Percentiles rank a stretch among this genome's conserved stretches.
These are phyloP conservation scores for Parnassius orleans DNA, from an alignment of 2,888 invertebrate genomes.

Conservation along the genomic window DNA sequence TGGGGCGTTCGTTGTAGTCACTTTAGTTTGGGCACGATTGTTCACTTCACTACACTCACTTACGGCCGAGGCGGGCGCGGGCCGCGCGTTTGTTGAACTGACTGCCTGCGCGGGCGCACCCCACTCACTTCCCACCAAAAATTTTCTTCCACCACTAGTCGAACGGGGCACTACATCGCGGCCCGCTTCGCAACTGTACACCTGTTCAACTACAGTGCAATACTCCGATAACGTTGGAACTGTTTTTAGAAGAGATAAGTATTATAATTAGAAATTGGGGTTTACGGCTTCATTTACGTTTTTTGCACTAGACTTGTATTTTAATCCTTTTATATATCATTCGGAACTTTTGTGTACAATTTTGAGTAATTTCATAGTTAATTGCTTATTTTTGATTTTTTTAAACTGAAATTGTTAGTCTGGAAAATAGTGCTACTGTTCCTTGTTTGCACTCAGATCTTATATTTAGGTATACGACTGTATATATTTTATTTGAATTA, in stretches of 20 bases:
- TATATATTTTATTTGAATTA: no score
- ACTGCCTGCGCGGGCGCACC: constrained; percentile 76
- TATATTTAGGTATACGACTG: no score
- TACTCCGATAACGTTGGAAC: constrained; percentile 3
- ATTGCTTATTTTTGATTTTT: no score
- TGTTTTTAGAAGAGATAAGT: constrained; percentile 15
- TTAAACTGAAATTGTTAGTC: no score
- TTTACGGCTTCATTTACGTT: background rate
- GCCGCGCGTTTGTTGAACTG: constrained; percentile 64
- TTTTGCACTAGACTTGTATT: no score
- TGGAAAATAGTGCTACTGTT: no score
- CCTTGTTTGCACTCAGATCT: no score
- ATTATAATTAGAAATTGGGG: constrained; percentile 24
- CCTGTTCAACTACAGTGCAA: constrained; percentile 1
- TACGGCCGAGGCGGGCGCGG: constrained; percentile 59
- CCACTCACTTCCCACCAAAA: constrained; percentile 79
- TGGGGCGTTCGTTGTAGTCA: constrained; percentile 20
- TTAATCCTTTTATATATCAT: no score
- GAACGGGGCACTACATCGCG: constrained; percentile 54
- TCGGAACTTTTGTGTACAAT: no score
- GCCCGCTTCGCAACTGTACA: constrained; percentile 48
- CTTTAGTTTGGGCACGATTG: constrained; percentile 30
- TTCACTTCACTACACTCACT: constrained; percentile 48
- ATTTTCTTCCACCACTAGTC: constrained; percentile 70
- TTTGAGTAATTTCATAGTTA: no score